These are phyloP conservation scores for Pygmarrhopalites habei DNA, from an alignment of 1,140 invertebrate species.

Conservation along the genomic window DNA sequence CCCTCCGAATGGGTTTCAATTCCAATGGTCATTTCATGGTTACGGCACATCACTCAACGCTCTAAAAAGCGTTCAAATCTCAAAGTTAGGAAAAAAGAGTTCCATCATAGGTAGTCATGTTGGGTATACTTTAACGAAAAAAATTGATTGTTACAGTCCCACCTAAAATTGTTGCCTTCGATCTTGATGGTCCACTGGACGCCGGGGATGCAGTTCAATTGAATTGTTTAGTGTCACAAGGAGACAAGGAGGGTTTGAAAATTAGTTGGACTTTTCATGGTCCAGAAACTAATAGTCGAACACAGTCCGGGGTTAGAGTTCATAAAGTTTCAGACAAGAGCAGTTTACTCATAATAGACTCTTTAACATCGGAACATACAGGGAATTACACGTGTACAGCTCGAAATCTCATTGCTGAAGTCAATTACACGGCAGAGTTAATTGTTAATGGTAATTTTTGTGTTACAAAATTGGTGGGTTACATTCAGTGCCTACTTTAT, in stretches of 20 bases:
- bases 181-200: conserved; percentile 55
- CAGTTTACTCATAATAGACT: conserved; percentile 67
- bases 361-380: conserved; percentile 48
- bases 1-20: no score
- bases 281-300: conserved; percentile 1
- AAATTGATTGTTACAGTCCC: no score
- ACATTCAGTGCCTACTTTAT: not conserved
- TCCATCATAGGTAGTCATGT: no score
- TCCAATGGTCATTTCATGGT: conserved; percentile 23
- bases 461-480: not conserved
- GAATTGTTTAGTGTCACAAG: conserved; percentile 56
- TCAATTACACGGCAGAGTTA: conserved; percentile 55
- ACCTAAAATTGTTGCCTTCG: conserved; percentile 64
- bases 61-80: conserved; percentile 44
- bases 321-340: conserved; percentile 47
- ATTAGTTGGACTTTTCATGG: conserved; percentile 33
- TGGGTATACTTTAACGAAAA: no score
- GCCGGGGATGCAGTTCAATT: conserved; percentile 57
- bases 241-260: conserved; percentile 47
- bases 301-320: conserved; percentile 20
- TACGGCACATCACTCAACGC: conserved; percentile 44
- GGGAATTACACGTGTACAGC: conserved; percentile 40
- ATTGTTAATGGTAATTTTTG: conserved; percentile 60
- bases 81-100: conserved; percentile 58
- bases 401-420: conserved; percentile 48